Conservation (phyloP, 2,113 vertebrate genomes). For the Sminthopsis crassicaudata region DNA sequence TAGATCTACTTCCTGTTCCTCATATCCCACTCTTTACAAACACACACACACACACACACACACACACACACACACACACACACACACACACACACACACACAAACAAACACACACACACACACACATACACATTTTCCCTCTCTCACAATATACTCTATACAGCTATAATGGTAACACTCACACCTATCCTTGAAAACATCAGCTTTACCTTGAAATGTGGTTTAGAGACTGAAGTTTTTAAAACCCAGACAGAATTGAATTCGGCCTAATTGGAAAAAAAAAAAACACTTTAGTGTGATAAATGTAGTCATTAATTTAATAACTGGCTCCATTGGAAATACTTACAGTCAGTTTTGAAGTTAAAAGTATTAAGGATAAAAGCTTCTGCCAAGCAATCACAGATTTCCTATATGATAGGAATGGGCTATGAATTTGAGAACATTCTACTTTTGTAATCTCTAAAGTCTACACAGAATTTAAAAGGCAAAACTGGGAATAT, state of each 20-base stretch:
- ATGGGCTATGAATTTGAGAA: neutral
- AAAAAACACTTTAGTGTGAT: slow-evolving; percentile 54
- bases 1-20: neutral
- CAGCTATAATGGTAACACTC: slow-evolving; percentile 6
- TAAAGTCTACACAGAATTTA: neutral
- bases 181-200: neutral
- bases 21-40: neutral
- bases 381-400: slow-evolving; percentile 3
- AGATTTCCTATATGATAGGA: slow-evolving; percentile 25
- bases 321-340: slow-evolving; percentile 48
- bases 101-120: neutral
- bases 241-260: slow-evolving; percentile 23
- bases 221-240: slow-evolving; percentile 26
- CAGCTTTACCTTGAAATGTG: slow-evolving; percentile 24
- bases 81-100: too few relatives aligned
- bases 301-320: slow-evolving; percentile 63
- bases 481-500: neutral
- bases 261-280: slow-evolving; percentile 61
- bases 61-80: too few relatives aligned
- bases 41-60: too few relatives aligned
- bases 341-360: slow-evolving; percentile 43
- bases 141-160: too few relatives aligned
- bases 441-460: neutral
- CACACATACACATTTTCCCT: too few relatives aligned
- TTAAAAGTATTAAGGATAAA: slow-evolving; percentile 61